Conservation (phyloP, 2,888 invertebrate genomes). For the Athrips mouffetella region DNA sequence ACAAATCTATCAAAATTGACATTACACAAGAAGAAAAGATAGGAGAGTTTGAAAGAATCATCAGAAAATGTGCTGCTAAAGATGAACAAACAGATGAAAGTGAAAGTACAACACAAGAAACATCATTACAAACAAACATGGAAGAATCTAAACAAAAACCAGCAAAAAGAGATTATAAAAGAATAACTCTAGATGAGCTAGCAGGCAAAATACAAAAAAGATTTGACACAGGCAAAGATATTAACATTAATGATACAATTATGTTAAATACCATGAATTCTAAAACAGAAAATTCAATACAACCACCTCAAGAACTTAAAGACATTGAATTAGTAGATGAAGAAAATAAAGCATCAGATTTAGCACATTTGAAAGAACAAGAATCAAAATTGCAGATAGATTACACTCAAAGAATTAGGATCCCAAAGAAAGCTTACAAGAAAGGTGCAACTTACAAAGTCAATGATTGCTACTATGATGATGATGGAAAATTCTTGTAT, state of each 20-base stretch:
- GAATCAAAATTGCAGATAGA: constrained; percentile 36
- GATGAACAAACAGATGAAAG: constrained; percentile 25
- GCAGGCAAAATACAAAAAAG: constrained; percentile 50
- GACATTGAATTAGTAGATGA: constrained; percentile 40
- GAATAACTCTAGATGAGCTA: constrained; percentile 59
- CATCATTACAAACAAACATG: constrained; percentile 8
- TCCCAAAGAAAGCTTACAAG: constrained; percentile 82
- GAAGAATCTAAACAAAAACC: constrained; percentile 20
- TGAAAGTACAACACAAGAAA: not conserved
- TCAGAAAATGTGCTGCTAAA: constrained; percentile 55
- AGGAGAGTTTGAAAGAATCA: constrained; percentile 73
- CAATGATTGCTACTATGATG: constrained; percentile 88
- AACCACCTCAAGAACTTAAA: constrained; percentile 29
- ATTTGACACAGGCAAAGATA: constrained; percentile 47
- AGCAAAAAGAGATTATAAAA: constrained; percentile 35
- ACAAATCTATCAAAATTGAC: constrained; percentile 55
- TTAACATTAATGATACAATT: constrained; percentile 56
- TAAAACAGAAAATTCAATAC: constrained; percentile 8
- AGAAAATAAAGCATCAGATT: constrained; percentile 29
- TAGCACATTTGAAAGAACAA: constrained; percentile 40
- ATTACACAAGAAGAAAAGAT: constrained; percentile 45
- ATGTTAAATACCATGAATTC: constrained; percentile 42
- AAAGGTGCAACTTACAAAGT: constrained; percentile 84
- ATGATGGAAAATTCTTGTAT: constrained; percentile 88
- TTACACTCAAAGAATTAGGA: constrained; percentile 82